phyloP scores from a whole-genome alignment of 1,140 invertebrate species.

The Drosophila kurseongensis region DNA sequence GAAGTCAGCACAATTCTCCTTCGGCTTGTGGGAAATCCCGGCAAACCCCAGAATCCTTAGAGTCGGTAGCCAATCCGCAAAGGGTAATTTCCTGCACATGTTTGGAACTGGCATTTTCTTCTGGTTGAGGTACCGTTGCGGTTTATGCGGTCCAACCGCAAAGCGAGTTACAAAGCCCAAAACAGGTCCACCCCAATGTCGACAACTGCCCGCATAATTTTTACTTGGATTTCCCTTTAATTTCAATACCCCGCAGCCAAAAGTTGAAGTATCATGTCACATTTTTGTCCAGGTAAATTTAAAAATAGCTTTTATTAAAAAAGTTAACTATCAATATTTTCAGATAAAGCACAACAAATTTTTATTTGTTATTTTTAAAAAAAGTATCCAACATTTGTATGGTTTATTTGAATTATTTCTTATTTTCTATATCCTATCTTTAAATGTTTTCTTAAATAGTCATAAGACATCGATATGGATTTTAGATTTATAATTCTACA shows the following conservation, averaged over 20 bases:
- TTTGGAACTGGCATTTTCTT: slow-evolving; percentile 38
- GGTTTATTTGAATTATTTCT: too few relatives aligned
- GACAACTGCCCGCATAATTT: slow-evolving; percentile 50
- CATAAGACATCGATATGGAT: too few relatives aligned
- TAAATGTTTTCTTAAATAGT: too few relatives aligned
- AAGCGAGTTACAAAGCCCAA: slow-evolving; percentile 47
- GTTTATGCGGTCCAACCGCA: slow-evolving; percentile 49
- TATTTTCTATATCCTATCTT: too few relatives aligned
- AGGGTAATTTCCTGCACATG: background rate
- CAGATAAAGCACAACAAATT: too few relatives aligned
- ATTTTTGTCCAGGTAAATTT: too few relatives aligned
- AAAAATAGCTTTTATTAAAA: too few relatives aligned
- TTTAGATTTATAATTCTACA: too few relatives aligned
- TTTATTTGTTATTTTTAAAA: too few relatives aligned
- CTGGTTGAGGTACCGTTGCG: slow-evolving; percentile 55
- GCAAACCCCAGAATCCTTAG: slow-evolving; percentile 1
- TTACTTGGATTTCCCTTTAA: slow-evolving; percentile 10
- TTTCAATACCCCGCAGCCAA: slow-evolving; percentile 6
- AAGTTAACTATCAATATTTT: too few relatives aligned
- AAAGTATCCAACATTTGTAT: too few relatives aligned
- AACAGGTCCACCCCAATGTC: slow-evolving; percentile 30
- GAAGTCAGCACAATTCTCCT: slow-evolving; percentile 11
- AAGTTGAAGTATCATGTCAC: too few relatives aligned
- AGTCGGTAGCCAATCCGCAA: slow-evolving; percentile 4
- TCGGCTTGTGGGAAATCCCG: background rate